Evolutionary conservation across 2,113 vertebrate genomes (phyloP).

Genomic region (Pseudorhombus dupliciocellatus): DNA sequence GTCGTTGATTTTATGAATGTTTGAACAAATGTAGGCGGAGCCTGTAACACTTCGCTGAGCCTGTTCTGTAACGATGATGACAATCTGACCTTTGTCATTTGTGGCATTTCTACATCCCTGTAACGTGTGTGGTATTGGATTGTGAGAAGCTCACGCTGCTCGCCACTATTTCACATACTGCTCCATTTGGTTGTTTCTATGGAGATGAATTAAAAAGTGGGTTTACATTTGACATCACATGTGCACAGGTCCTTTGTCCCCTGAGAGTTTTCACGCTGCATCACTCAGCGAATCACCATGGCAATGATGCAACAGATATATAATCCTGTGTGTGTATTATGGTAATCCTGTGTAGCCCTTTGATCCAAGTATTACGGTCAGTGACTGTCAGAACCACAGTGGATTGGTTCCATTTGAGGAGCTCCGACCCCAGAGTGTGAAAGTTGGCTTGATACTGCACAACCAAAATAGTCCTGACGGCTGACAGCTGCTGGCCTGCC

Average conservation of each 20-base stretch:
- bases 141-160: too few species aligned
- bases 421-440: conserved; percentile 56
- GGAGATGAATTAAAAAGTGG: conserved; percentile 79
- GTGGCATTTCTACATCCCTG: too few species aligned
- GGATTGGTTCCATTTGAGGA: conserved; percentile 63
- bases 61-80: too few species aligned
- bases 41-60: too few species aligned
- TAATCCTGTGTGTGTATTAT: too few species aligned
- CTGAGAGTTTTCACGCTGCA: neutral
- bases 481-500: conserved; percentile 67
- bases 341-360: too few species aligned
- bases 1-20: too few species aligned
- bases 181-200: conserved; percentile 80
- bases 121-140: too few species aligned
- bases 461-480: conserved; percentile 70
- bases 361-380: neutral
- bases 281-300: neutral
- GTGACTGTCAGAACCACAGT: neutral
- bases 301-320: neutral
- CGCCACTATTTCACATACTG: conserved; percentile 46
- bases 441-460: conserved; percentile 62
- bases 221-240: conserved; percentile 46
- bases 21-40: too few species aligned
- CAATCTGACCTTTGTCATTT: too few species aligned
- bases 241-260: conserved; percentile 18